These are phyloP conservation scores for Microcebus ravelobensis DNA, from an alignment of 2,113 vertebrate genomes.

Conservation along the genomic window DNA sequence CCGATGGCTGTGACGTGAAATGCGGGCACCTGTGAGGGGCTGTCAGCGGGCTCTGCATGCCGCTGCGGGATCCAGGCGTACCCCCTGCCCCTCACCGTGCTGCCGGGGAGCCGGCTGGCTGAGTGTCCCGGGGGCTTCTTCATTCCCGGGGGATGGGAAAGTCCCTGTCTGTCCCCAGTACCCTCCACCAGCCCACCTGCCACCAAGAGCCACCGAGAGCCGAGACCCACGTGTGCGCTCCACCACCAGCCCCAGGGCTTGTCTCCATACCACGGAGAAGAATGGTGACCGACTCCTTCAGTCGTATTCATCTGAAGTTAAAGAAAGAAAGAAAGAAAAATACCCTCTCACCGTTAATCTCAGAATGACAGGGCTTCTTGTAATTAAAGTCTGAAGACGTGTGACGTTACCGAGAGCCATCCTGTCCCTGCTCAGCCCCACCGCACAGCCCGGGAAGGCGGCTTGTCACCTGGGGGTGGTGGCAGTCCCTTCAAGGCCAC, in stretches of 20 bases:
- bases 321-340: constrained; percentile 53
- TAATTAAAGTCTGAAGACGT: constrained; percentile 80
- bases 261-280: constrained; percentile 60
- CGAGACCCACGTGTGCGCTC: background rate
- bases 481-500: too few relatives aligned
- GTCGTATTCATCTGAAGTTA: constrained; percentile 64
- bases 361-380: constrained; percentile 50
- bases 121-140: too few relatives aligned
- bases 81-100: background rate
- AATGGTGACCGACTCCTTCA: constrained; percentile 62
- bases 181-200: background rate
- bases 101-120: accelerated
- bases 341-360: constrained; percentile 69
- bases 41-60: background rate
- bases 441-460: background rate
- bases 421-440: constrained; percentile 37
- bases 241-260: constrained; percentile 19
- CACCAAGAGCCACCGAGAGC: background rate
- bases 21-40: accelerated
- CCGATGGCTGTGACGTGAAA: accelerated
- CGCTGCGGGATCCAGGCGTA: accelerated
- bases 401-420: constrained; percentile 60
- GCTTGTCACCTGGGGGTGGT: background rate
- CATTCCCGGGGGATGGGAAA: accelerated
- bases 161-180: accelerated